These are phyloP conservation scores for Heliconius melpomene DNA, from an alignment of 1,140 invertebrate genomes.

Conservation along the genomic window DNA sequence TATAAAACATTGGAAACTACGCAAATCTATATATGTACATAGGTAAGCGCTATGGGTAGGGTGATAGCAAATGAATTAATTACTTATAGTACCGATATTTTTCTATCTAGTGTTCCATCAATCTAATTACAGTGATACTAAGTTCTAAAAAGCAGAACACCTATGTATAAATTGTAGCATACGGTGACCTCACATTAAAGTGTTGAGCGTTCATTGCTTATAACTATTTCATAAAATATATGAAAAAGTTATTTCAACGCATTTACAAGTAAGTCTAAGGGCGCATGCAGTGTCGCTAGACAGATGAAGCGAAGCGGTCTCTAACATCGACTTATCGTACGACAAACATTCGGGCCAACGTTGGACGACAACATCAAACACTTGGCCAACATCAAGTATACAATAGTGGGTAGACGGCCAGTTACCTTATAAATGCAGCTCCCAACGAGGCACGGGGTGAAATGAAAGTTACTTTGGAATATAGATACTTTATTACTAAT, in stretches of 20 bases:
- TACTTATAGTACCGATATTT: slow-evolving; percentile 7
- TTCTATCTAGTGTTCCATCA: slow-evolving; percentile 5
- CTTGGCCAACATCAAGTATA: slow-evolving; percentile 57
- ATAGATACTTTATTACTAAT: slow-evolving; percentile 80
- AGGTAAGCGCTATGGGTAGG: slow-evolving; percentile 44
- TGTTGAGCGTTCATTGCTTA: not conserved
- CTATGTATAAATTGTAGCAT: slow-evolving; percentile 17
- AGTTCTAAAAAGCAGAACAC: slow-evolving; percentile 20
- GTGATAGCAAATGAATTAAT: slow-evolving; percentile 38
- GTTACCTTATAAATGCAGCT: slow-evolving; percentile 74
- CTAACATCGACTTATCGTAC: slow-evolving; percentile 71
- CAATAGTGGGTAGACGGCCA: slow-evolving; percentile 52
- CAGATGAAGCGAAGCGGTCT: slow-evolving; percentile 45
- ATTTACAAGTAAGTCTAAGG: slow-evolving; percentile 14
- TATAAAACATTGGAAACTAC: slow-evolving; percentile 40
- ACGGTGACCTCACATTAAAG: not conserved
- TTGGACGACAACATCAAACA: slow-evolving; percentile 61
- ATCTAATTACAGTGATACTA: not conserved
- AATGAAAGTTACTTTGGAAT: slow-evolving; percentile 80
- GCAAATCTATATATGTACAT: slow-evolving; percentile 21
- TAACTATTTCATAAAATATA: not conserved
- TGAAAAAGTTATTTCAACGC: not conserved
- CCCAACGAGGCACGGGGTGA: slow-evolving; percentile 72
- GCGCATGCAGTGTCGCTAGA: slow-evolving; percentile 33
- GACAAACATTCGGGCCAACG: slow-evolving; percentile 61